phyloP scores from a whole-genome alignment of 2,797 vertebrate species.

The Falco berigora region DNA sequence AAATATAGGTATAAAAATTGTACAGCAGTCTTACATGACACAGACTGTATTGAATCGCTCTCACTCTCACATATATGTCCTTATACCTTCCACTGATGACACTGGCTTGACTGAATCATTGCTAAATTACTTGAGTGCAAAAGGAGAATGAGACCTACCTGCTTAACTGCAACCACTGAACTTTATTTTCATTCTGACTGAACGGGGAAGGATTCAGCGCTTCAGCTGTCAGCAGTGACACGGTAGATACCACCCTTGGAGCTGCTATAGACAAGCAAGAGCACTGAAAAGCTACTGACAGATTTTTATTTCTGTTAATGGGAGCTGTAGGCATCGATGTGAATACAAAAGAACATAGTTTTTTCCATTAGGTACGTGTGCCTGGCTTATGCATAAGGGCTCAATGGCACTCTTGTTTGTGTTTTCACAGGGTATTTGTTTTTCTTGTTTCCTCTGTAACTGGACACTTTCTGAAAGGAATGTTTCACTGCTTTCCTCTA shows the following conservation, averaged over 20 bases:
- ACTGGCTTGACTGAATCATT: neutral
- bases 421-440: neutral
- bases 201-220: neutral
- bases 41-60: neutral
- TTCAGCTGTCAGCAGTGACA: neutral
- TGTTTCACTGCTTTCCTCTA: neutral
- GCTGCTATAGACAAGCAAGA: neutral
- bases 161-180: neutral
- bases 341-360: neutral
- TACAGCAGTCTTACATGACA: neutral
- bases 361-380: fast-evolving
- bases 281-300: neutral
- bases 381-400: neutral
- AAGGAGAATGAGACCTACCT: neutral
- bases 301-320: neutral
- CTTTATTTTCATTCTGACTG: neutral
- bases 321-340: neutral
- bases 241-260: neutral
- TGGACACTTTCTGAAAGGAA: neutral
- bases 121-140: neutral
- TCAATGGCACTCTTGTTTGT: neutral
- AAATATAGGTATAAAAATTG: neutral
- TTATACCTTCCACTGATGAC: neutral
- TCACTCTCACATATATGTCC: neutral
- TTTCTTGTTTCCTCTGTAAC: neutral